Evolutionary conservation across 2,113 vertebrate species (phyloP), one percentile per base, ranked within the genome.

Genomic region (rabbit (Oryctolagus cuniculus)): DNA sequence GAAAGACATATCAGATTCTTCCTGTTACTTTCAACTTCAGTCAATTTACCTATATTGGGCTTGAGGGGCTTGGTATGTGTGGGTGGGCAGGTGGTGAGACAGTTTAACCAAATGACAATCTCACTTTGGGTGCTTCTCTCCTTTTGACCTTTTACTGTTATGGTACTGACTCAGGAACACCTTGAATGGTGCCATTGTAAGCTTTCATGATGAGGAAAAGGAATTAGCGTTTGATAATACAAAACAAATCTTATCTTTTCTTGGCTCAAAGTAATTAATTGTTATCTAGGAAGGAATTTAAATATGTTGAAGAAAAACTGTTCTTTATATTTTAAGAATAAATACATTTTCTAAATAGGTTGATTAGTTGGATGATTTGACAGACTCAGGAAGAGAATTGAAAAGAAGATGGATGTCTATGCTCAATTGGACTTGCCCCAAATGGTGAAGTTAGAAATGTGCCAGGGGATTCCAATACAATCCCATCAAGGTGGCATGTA

Each of bases 281-380:
- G 27, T 93, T 36, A 16, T 77, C 77, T 94, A 38, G 78, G 27
- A 80, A 38, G 8, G 16, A 89, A 55, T 15, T 89, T 75, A 85
- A 80, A 70, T 17, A 63, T 17, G 49, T 36, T 79, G 78, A 88
- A 88, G 34, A 44, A 44, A 44, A 92, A 74, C 77, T 70, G 4
- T 70, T 27, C 86, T 94, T 70, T 67, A 61, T 51, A 11, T 80
- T 78, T 96, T 90, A 72, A 77, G 34, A 87, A 93, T 24, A 79
- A 27, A 72, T 89, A 36, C 2, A 49, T 74, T 89, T 87, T 83
- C 34, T 84, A 85, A 92, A 24, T 70, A 79, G 72, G 53, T 44
- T 49, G 7, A 79, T 91, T 92, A 92, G 89, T 44, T 94, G 69
- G n/a, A 27, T 87, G 36, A 49, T 72, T 79, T 89, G 29, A 49